Base-by-base conservation (phyloP, 2,888 invertebrate species). In the Drosophila subquinaria region DNA sequence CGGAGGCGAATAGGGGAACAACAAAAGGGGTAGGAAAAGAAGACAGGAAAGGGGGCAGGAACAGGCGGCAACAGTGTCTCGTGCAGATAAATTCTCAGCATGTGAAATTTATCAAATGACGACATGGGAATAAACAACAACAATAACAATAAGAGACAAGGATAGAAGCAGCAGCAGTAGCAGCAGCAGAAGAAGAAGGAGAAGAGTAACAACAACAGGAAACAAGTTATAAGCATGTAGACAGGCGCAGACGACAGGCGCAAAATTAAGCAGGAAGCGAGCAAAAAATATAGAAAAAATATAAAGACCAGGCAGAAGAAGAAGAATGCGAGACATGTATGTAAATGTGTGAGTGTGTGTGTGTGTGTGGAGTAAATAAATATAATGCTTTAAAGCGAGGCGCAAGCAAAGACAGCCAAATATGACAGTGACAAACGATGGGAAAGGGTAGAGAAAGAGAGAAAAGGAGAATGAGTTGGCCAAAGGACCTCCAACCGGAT, bases 211-310 rank as follows among this genome's bases (percentile, higher is more conserved):
- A 73, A 68, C 65, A 65, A 73, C 75, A 86, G 84, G 84, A 84
- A 89, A 87, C 84, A 89, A 84, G 88, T 84, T 89, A 84, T 89
- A 89, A 89, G 89, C 84, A 78, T 84, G 84, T 87, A 88, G 84
- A 88, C 89, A 86, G 87, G 68, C 47, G 61, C 83, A 82, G 88
- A 88, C 88, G 88, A 85, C 87, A 74, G 78, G 73, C 87, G 60
- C 76, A 74, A 87, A 84, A 84, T 84, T 87, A 86, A 86, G 86
- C 86, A 85, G 82, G 82, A 86, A 82, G 72, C 70, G 53, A 56
- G 50, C 47, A 65, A n/a, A 56, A 48, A 59, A 59, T 61, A 65
- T 40, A 51, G 56, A 66, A 62, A 67, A 62, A 59, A 36, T 45
- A 30, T 50, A 62, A 57, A 65, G 38, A 62, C 33, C n/a, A 56